A percentile compares a stretch with the other conserved stretches of the same genome.
Evolutionary conservation across 2,113 vertebrate genomes (phyloP).

Genomic region (Corythornis cristatus): DNA sequence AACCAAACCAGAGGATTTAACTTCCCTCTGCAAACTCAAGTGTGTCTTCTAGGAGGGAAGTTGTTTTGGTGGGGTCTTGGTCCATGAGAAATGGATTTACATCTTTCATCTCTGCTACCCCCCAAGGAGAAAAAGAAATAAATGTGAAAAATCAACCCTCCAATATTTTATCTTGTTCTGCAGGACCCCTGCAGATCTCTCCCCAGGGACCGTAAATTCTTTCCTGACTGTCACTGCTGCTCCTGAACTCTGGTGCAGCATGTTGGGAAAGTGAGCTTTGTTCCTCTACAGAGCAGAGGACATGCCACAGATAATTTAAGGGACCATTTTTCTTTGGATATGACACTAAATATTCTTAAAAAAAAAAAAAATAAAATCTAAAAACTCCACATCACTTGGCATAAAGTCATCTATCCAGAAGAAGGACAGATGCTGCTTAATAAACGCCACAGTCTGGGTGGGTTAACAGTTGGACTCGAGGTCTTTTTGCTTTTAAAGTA

Average conservation of each 20-base stretch:
- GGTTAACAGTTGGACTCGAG: too few relatives aligned
- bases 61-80: background rate
- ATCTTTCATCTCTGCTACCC: background rate
- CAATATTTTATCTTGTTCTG: conserved; percentile 50
- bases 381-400: conserved; percentile 23
- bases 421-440: conserved; percentile 68
- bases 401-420: conserved; percentile 46
- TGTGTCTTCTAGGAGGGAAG: background rate
- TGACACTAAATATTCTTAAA: conserved; percentile 65
- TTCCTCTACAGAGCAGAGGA: conserved; percentile 52
- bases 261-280: conserved; percentile 55
- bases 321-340: conserved; percentile 52
- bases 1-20: background rate
- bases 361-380: background rate
- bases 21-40: background rate
- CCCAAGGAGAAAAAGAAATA: background rate
- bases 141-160: background rate
- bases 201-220: conserved; percentile 60
- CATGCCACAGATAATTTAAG: conserved; percentile 71
- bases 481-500: background rate
- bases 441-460: background rate
- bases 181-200: conserved; percentile 51
- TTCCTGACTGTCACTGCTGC: conserved; percentile 38
- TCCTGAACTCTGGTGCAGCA: background rate
- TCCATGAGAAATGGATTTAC: background rate